These are phyloP conservation scores for Strigamia maritima DNA, from an alignment of 2,888 invertebrate species.

Conservation along the genomic window DNA sequence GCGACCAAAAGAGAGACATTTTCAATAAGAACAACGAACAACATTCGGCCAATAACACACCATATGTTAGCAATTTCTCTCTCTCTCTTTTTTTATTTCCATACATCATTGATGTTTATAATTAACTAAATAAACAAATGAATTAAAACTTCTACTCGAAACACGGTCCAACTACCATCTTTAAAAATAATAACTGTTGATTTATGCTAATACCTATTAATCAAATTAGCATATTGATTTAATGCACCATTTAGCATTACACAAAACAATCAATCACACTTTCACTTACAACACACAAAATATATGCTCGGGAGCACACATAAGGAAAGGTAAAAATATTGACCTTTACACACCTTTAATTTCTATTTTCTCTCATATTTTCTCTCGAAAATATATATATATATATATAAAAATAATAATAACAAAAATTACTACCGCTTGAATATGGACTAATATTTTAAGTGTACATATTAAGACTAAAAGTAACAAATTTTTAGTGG, in stretches of 20 bases:
- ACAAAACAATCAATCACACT: not conserved
- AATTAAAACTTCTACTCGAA: no score
- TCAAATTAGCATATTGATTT: not conserved
- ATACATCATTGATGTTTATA: not conserved
- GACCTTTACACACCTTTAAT: not conserved
- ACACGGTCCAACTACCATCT: no score
- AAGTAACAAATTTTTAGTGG: slow-evolving; percentile 19
- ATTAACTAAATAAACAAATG: no score
- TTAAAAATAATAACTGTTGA: not conserved
- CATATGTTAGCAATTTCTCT: not conserved
- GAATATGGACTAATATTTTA: not conserved
- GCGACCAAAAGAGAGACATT: not conserved
- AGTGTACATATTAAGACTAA: not conserved
- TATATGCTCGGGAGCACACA: not conserved
- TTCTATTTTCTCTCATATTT: not conserved
- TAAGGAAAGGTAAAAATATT: not conserved
- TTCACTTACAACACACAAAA: not conserved
- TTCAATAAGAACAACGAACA: not conserved
- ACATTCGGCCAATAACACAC: not conserved
- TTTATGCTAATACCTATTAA: not conserved
- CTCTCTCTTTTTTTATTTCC: not conserved
- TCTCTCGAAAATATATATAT: not conserved
- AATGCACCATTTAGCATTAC: not conserved
- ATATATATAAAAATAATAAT: not conserved
- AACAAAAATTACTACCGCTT: no score